Percentiles rank a stretch among this genome's conserved stretches.
These are phyloP conservation scores for Ichneumoninae sp. DNA, from an alignment of 2,888 invertebrate species.

Conservation along the genomic window DNA sequence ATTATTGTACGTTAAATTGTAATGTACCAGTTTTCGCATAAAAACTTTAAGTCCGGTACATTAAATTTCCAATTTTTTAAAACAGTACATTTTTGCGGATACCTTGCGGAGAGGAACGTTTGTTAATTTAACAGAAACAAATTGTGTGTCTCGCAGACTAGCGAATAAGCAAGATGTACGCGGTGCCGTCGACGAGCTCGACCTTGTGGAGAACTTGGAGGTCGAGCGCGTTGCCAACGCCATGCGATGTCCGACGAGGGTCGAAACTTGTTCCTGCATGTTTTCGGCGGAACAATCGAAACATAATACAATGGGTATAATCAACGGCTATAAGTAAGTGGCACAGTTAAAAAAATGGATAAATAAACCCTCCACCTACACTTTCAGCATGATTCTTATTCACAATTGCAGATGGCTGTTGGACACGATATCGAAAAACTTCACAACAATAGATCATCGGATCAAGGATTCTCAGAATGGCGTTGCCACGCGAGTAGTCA, in stretches of 20 bases:
- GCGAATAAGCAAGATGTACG: constrained; percentile 94
- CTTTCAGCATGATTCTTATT: neutral
- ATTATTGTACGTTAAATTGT: too few relatives aligned
- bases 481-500: constrained; percentile 68
- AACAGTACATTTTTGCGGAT: neutral
- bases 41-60: too few relatives aligned
- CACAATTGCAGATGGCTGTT: constrained; percentile 78
- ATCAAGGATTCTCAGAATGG: constrained; percentile 74
- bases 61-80: too few relatives aligned
- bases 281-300: constrained; percentile 69
- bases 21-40: too few relatives aligned
- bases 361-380: neutral
- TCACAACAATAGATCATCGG: constrained; percentile 75
- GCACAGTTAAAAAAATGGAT: neutral
- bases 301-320: constrained; percentile 75
- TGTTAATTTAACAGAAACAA: neutral
- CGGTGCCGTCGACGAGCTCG: constrained; percentile 92
- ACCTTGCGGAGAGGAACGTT: neutral
- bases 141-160: constrained; percentile 84
- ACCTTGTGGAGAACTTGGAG: constrained; percentile 91
- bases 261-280: constrained; percentile 89
- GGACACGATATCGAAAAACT: constrained; percentile 78
- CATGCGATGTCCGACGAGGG: constrained; percentile 91
- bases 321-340: constrained; percentile 80
- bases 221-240: constrained; percentile 91